Evolutionary conservation across 2,888 invertebrate genomes (phyloP), one percentile per base, ranked within the genome.

Genomic region (Nesidiocoris tenuis): DNA sequence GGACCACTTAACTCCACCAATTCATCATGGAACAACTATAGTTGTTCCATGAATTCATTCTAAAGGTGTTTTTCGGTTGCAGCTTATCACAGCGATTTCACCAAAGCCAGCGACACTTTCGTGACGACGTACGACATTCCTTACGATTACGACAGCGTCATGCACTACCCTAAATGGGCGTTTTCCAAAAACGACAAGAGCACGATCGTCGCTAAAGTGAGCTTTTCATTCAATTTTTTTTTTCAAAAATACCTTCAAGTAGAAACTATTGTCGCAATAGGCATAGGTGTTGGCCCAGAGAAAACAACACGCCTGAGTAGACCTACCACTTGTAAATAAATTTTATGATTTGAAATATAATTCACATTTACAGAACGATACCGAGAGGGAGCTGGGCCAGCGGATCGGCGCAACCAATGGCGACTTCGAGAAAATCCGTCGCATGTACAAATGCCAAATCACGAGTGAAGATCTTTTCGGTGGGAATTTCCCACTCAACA

Each of bases 161-260:
- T 82, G 82, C 82, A 82, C 77, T 82, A 82, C 67, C 82, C 81
- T 0, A 80, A 78, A 61, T 79, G 75, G 61, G 81, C 82, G 5
- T 82, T 81, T 77, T 81, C 81, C 0, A 81, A 81, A 77, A 81
- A 82, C 76, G 81, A 81, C 1, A 80, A 81, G 61, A 79, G 80
- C 56, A 81, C 82, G 1, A 81, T 82, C 24, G 79, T 81, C 12
- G 80, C 80, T 19, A 81, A 81, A 76, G 82, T 82, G 78, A 77
- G 76, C 77, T 19, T n/a, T n/a, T n/a, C n/a, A n/a, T n/a, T n/a
- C n/a, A n/a, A n/a, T n/a, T n/a, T n/a, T n/a, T n/a, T n/a, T n/a
- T n/a, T n/a, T n/a, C n/a, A n/a, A n/a, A n/a, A n/a, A n/a, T n/a
- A n/a, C n/a, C n/a, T n/a, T n/a, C n/a, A n/a, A n/a, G n/a, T n/a